phyloP scores from a whole-genome alignment of 2,797 vertebrate species.

The Darevskia nairensis region DNA sequence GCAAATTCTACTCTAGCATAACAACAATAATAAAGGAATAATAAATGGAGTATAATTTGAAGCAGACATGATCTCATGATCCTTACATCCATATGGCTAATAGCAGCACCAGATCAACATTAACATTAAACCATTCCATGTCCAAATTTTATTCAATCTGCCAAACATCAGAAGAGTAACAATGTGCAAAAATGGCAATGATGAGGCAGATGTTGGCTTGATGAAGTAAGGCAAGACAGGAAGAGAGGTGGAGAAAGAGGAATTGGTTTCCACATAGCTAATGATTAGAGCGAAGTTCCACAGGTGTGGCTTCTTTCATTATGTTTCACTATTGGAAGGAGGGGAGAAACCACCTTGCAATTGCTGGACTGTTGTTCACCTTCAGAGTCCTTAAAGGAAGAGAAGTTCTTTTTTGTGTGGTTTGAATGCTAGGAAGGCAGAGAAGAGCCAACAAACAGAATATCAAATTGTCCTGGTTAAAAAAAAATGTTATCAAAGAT shows the following conservation, averaged over 20 bases:
- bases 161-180: neutral
- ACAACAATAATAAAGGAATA: neutral
- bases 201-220: neutral
- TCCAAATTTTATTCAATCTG: neutral
- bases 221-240: neutral
- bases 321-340: neutral
- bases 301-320: neutral
- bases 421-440: neutral
- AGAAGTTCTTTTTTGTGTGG: neutral
- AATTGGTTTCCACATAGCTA: neutral
- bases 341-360: neutral
- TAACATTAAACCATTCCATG: neutral
- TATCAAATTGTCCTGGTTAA: neutral
- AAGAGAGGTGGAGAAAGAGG: neutral
- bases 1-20: neutral
- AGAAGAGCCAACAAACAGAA: neutral
- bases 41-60: fast-evolving
- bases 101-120: neutral
- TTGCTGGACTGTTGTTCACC: neutral
- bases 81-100: neutral
- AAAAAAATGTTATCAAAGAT: neutral
- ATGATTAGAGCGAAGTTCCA: neutral
- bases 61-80: neutral
- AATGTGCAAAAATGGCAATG: neutral
- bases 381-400: neutral